Evolutionary conservation across 64 coral and sea anemone species (phyloP).

Genomic region (Astreopora myriophthalma): DNA sequence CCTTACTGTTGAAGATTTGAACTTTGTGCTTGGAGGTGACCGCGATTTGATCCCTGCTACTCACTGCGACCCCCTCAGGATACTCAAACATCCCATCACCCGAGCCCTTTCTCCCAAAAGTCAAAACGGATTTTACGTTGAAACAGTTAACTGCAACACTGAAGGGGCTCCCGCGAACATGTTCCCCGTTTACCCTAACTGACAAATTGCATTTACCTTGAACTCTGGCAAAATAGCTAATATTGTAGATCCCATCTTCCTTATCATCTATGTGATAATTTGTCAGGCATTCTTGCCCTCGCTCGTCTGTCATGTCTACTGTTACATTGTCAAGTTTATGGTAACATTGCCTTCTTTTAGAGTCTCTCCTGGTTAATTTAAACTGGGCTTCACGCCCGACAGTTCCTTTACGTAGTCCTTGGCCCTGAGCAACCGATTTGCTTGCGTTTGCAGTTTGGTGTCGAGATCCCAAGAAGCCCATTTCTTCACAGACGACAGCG

Average conservation of each 20-base stretch:
- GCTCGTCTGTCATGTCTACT: background rate
- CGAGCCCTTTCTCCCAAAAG: background rate
- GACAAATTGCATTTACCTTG: background rate
- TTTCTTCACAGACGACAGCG: too few species aligned
- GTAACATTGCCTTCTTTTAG: background rate
- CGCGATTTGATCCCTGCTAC: background rate
- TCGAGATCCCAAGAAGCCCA: too few species aligned
- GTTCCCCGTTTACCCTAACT: constrained; percentile 2
- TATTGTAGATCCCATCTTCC: constrained; percentile 20
- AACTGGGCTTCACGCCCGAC: background rate
- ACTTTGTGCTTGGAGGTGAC: background rate
- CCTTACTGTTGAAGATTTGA: constrained; percentile 45
- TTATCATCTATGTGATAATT: too few species aligned
- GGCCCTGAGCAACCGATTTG: constrained; percentile 18
- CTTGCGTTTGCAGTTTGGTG: background rate
- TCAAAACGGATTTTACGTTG: background rate
- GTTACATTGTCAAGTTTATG: background rate
- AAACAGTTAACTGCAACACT: background rate
- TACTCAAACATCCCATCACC: background rate
- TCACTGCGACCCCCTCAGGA: background rate
- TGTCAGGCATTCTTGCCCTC: background rate
- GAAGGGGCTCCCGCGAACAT: constrained; percentile 16
- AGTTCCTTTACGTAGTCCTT: constrained; percentile 41
- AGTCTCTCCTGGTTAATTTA: constrained; percentile 1
- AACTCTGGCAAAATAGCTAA: background rate